Conservation (phyloP, 2,797 vertebrate genomes). For the Natrix natrix region DNA sequence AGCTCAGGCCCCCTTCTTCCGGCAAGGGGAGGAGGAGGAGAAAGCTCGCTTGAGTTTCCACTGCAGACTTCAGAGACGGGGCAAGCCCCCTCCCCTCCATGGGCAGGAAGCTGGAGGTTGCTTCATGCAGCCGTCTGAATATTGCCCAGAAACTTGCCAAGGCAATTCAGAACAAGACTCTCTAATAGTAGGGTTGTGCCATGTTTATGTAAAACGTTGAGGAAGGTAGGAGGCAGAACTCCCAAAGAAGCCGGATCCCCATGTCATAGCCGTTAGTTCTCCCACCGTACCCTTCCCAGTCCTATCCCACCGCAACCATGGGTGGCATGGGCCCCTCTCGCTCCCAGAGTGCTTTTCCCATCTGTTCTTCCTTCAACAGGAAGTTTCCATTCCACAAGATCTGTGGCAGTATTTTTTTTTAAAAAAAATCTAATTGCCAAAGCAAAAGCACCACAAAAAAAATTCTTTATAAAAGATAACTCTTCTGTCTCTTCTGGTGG, state of each 20-base stretch:
- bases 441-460: neutral
- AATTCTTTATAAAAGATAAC: neutral
- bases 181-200: conserved; percentile 16
- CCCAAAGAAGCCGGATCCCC: conserved; percentile 6
- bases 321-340: neutral
- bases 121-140: conserved; percentile 23
- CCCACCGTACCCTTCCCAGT: neutral
- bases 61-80: conserved; percentile 39
- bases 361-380: neutral
- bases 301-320: neutral
- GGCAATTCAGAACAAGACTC: conserved; percentile 1
- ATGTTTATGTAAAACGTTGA: conserved; percentile 40
- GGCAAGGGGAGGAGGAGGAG: conserved; percentile 50
- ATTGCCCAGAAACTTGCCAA: neutral
- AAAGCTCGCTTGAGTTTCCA: conserved; percentile 39
- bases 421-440: neutral
- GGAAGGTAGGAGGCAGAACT: conserved; percentile 33
- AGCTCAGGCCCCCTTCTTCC: conserved; percentile 61
- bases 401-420: neutral
- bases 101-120: conserved; percentile 32
- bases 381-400: neutral
- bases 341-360: neutral
- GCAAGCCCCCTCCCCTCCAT: neutral
- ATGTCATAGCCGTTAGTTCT: neutral
- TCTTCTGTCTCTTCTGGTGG: neutral